phyloP scores from a whole-genome alignment of 2,888 invertebrate species.

The Eremobia ochroleuca region DNA sequence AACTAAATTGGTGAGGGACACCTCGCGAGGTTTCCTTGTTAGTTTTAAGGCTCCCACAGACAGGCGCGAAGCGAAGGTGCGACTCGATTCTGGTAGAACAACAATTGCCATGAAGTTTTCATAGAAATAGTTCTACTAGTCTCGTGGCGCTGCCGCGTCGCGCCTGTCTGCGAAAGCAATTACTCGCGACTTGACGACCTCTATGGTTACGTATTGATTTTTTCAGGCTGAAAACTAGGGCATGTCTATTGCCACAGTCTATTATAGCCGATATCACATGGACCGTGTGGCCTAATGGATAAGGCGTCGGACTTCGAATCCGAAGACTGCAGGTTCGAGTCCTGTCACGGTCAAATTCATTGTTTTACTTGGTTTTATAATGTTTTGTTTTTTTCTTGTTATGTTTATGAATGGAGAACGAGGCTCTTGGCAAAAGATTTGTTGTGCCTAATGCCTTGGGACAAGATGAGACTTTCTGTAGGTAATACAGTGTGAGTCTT shows the following conservation, averaged over 20 bases:
- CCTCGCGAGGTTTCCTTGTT: too few relatives aligned
- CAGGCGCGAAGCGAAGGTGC: too few relatives aligned
- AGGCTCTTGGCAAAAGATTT: too few relatives aligned
- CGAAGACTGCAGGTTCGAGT: constrained; percentile 94
- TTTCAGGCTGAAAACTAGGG: constrained; percentile 16
- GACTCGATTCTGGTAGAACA: too few relatives aligned
- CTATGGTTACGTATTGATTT: background rate
- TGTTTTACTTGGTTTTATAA: background rate
- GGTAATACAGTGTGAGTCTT: too few relatives aligned
- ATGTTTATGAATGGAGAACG: too few relatives aligned
- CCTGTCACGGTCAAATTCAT: constrained; percentile 92
- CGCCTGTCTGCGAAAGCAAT: background rate
- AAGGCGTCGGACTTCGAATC: constrained; percentile 94
- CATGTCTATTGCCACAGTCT: background rate
- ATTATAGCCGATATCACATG: constrained; percentile 21
- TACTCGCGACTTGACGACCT: background rate
- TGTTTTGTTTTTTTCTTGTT: background rate
- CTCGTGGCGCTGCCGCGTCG: background rate
- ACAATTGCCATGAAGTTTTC: background rate
- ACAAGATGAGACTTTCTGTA: too few relatives aligned
- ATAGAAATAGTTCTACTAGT: background rate
- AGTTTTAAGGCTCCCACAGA: too few relatives aligned
- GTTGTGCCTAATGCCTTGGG: too few relatives aligned
- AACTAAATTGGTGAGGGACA: too few relatives aligned
- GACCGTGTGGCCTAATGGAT: constrained; percentile 94